phyloP scores from a whole-genome alignment of 1,140 invertebrate genomes.

The Branchinecta lindahli region DNA sequence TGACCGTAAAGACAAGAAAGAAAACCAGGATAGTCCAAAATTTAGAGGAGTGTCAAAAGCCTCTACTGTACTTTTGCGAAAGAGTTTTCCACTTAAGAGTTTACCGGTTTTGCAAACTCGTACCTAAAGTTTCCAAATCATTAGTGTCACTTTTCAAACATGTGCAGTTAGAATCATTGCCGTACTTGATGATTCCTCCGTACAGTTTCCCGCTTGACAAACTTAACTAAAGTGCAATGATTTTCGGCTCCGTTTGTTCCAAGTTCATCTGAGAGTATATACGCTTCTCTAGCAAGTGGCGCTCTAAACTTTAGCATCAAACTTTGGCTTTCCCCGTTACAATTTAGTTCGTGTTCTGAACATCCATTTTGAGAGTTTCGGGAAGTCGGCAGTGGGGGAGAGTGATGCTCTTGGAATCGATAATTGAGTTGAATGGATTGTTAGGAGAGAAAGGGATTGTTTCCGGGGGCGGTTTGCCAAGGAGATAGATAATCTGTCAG shows the following conservation, averaged over 20 bases:
- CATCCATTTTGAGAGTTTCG: neutral
- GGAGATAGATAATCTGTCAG: too few species aligned
- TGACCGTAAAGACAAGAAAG: too few species aligned
- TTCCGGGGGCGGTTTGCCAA: too few species aligned
- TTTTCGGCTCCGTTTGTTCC: slow-evolving; percentile 3
- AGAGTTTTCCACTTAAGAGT: too few species aligned
- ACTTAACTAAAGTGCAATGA: neutral
- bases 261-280: neutral
- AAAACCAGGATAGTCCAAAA: too few species aligned
- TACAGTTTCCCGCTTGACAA: neutral
- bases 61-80: too few species aligned
- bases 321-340: neutral
- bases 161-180: too few species aligned
- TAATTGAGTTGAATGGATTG: neutral
- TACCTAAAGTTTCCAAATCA: too few species aligned
- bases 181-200: too few species aligned
- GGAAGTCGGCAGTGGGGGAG: neutral
- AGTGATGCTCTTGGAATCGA: neutral
- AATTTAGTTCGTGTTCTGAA: neutral
- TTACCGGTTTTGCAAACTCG: too few species aligned
- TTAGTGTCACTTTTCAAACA: too few species aligned
- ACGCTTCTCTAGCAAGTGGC: neutral
- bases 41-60: too few species aligned
- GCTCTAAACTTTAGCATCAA: neutral
- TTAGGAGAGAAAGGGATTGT: neutral